Conservation (phyloP, 1,140 invertebrate species). For the Eurosta solidaginis region DNA sequence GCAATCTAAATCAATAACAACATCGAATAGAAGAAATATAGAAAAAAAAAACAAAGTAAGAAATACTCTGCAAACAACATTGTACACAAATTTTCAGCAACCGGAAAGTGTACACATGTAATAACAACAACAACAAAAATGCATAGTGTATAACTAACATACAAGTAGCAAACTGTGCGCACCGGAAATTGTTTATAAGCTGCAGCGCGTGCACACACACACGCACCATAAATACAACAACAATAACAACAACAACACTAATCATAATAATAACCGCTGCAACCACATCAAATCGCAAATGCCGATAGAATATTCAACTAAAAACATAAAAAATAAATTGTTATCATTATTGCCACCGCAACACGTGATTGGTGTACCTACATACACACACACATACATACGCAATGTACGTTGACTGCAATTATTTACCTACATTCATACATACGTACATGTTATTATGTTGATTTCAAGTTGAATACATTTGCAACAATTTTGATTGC, state of each 20-base stretch:
- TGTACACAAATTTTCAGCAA: not conserved
- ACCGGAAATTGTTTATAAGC: slow-evolving; percentile 56
- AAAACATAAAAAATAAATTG: not conserved
- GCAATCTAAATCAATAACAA: not conserved
- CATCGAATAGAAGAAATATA: not conserved
- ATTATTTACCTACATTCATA: too few species aligned
- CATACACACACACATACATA: too few species aligned
- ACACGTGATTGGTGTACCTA: slow-evolving; percentile 5
- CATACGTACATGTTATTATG: not conserved
- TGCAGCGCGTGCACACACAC: not conserved
- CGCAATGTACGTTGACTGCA: too few species aligned
- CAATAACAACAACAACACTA: slow-evolving; percentile 38
- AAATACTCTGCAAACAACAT: not conserved
- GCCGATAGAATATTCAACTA: not conserved
- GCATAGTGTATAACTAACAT: not conserved
- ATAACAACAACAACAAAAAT: not conserved
- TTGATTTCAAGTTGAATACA: not conserved
- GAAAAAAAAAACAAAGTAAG: not conserved
- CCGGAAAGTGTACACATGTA: not conserved
- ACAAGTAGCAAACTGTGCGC: slow-evolving; percentile 36
- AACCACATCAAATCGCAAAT: not conserved
- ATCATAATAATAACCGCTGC: slow-evolving; percentile 34
- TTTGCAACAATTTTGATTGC: not conserved
- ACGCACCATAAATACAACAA: not conserved
- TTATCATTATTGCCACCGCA: slow-evolving; percentile 8